Evolutionary conservation across 2,888 invertebrate species (phyloP).

Genomic region (Phytoseiulus persimilis): DNA sequence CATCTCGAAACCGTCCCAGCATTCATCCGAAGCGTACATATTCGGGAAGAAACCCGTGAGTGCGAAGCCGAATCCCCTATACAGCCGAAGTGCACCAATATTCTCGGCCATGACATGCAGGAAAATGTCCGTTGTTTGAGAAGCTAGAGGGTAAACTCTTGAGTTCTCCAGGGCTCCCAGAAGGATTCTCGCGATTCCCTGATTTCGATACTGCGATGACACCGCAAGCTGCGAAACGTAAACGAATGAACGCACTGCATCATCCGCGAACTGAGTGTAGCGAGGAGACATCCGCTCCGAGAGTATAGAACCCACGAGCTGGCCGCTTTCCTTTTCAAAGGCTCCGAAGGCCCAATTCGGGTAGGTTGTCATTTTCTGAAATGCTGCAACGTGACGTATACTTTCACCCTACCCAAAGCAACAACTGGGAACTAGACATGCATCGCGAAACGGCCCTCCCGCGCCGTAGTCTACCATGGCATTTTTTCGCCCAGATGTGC

Average conservation of each 20-base stretch:
- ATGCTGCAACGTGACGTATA: neutral
- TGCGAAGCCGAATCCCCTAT: neutral
- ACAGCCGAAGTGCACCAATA: neutral
- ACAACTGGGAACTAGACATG: no score
- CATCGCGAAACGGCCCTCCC: no score
- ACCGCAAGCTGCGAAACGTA: neutral
- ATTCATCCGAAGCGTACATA: neutral
- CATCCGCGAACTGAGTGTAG: neutral
- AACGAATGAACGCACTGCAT: neutral
- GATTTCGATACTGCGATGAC: neutral
- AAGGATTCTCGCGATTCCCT: neutral
- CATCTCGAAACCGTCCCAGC: neutral
- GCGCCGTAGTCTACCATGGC: no score
- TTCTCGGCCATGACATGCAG: neutral
- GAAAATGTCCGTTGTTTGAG: neutral
- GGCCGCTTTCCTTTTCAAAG: neutral
- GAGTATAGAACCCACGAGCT: neutral
- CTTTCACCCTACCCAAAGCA: no score
- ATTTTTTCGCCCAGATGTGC: no score
- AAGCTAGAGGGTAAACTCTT: neutral
- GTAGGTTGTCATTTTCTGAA: neutral
- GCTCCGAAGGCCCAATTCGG: neutral
- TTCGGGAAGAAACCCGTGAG: neutral
- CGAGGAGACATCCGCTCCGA: neutral
- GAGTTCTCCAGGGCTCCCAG: neutral